phyloP scores from a whole-genome alignment of 2,888 invertebrate genomes.

The Aelia acuminata region DNA sequence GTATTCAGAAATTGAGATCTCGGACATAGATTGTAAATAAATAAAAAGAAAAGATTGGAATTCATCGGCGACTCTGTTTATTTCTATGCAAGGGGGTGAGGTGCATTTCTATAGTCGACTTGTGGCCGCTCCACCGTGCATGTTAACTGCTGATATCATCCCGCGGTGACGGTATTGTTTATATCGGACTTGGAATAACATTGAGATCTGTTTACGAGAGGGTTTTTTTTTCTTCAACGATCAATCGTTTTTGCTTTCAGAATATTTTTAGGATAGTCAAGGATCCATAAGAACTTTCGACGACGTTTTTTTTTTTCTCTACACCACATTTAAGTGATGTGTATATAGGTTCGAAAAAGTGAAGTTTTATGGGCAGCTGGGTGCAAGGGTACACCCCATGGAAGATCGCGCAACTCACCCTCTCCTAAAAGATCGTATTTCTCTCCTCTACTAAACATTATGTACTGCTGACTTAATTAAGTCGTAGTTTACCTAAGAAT shows the following conservation, averaged over 20 bases:
- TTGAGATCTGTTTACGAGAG: background rate
- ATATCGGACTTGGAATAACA: conserved; percentile 16
- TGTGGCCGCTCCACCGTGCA: background rate
- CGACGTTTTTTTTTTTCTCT: background rate
- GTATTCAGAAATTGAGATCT: conserved; percentile 11
- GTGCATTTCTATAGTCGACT: conserved; percentile 28
- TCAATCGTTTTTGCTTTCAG: background rate
- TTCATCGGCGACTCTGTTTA: background rate
- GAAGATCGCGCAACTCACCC: too few relatives aligned
- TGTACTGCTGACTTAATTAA: too few relatives aligned
- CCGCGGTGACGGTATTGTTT: conserved; percentile 19
- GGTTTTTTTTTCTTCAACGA: background rate
- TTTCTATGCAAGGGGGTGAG: conserved; percentile 14
- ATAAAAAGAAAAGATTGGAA: background rate
- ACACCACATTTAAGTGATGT: too few relatives aligned
- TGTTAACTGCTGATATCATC: conserved; percentile 17
- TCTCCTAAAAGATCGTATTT: too few relatives aligned
- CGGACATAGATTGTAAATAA: background rate
- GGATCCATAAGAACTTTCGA: background rate
- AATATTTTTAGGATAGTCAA: background rate
- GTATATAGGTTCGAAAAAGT: too few relatives aligned
- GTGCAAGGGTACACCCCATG: too few relatives aligned
- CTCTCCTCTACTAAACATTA: too few relatives aligned
- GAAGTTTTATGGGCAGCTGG: too few relatives aligned
- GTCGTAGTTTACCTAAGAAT: too few relatives aligned